Base-by-base conservation (phyloP, 2,797 vertebrate genomes). In the Dermochelys coriacea region DNA sequence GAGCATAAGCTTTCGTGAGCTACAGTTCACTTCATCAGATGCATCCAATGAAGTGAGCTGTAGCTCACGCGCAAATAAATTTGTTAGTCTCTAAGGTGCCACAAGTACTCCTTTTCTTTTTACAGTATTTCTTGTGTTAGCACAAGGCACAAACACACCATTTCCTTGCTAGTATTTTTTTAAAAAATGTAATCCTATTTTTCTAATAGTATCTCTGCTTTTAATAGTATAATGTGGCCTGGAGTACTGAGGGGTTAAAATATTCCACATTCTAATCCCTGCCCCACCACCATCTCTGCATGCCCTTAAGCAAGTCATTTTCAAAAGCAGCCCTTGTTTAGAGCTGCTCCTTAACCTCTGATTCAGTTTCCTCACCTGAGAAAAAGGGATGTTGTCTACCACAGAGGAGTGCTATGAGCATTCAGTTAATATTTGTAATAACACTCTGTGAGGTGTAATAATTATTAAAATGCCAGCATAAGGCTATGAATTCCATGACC, bases 181-280 rank as follows among this genome's bases (percentile, higher is more conserved):
- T 75, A 74, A 19, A 12, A 19, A 34, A 61, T 34, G 7, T 61
- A 51, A 51, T 11, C 37, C 1, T 1, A 5, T 2, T 21, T n/a
- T 21, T 15, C 3, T 3, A 23, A 29, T 0, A 8, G 12, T 47
- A 0, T 34, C 18, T 10, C 1, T 19, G 18, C 47, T 23, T 2
- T 10, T 1, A 1, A 31, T 25, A 50, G 75, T 2, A 18, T 5
- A 2, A 14, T 12, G 45, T 54, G 64, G 50, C 21, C 86, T 11
- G 0, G 15, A 51, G 55, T 54, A 2, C 47, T 14, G 19, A 61
- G 52, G 15, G n/a, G 61, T 61, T 1, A 15, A 31, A 25, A 5
- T 2, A 10, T 0, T 3, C 34, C 2, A 1, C 0, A 6, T 21
- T 68, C 61, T 37, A n/a, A 64, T 64, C 9, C 61, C 16, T 21